Base-by-base conservation (phyloP, 1,140 invertebrate species). In the Chionoecetes opilio region DNA sequence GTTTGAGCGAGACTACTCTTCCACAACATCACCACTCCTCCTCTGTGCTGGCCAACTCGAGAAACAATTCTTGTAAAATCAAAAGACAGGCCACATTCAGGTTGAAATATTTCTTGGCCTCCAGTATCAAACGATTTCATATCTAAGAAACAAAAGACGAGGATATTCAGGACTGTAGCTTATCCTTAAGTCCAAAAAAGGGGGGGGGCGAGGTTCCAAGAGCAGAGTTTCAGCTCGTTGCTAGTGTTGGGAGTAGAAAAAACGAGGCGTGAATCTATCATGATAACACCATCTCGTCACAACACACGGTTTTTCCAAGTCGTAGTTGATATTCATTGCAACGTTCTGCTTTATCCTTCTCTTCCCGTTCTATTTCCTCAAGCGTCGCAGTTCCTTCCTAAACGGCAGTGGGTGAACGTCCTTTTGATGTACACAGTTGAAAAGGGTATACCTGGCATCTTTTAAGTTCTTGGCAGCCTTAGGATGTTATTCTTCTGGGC, bases 371-470 rank as follows among this genome's bases (percentile, higher is more conserved):
- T 37, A 11, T 34, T n/a, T 37, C 32, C 29, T 21, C 11, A 5
- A 86, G 26, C 31, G 14, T 17, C 26, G 53, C 53, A 37, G 35
- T 34, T 37, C 32, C 84, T 37, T 86, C 32, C 84, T 29, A 31
- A 11, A 86, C 84, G 31, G 35, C 84, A 86, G 84, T n/a, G n/a
- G 84, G 35, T 86, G 84, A 31, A 86, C 35, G 32, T 86, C 84
- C 32, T 86, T 86, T 86, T 86, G 3, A 86, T 86, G 84, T 86
- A 86, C 11, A 86, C 26, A 35, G 84, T 86, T 31, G 84, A 86
- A 9, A 86, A 86, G 31, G 84, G 35, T 86, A 34, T 3, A 9
- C 35, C 11, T 9, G 35, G 14, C 3, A 14, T n/a, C 31, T 86
- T 86, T 26, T 31, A 37, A 37, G 9, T 86, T 26, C 32, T 86